Conservation (phyloP, 2,888 invertebrate genomes). For the Periphyllus acericola region DNA sequence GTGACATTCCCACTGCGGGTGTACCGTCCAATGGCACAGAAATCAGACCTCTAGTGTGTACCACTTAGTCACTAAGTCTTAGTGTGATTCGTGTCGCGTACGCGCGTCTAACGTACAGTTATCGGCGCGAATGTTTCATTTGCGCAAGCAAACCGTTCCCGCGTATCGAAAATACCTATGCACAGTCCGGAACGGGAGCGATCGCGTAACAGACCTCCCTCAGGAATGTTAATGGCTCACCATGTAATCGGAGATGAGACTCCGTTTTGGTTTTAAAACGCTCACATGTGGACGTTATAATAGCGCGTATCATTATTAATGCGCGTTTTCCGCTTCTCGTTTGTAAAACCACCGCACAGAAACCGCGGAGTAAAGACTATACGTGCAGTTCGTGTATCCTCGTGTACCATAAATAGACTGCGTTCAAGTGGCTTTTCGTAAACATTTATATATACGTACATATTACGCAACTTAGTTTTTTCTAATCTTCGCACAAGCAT, state of each 20-base stretch:
- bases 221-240: slow-evolving; percentile 35
- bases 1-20: background rate
- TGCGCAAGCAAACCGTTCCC: background rate
- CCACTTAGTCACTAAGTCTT: no score
- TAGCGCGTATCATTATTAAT: background rate
- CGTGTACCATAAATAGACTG: no score
- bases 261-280: slow-evolving; percentile 50
- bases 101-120: no score
- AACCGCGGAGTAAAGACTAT: background rate
- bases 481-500: no score
- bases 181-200: background rate
- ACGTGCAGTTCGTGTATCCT: no score
- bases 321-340: background rate
- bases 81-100: background rate
- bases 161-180: background rate
- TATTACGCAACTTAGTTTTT: no score
- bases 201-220: background rate
- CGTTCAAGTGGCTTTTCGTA: no score
- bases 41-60: background rate
- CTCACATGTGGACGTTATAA: slow-evolving; percentile 27
- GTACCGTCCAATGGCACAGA: background rate
- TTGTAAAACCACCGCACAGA: background rate
- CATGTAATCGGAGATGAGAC: slow-evolving; percentile 51
- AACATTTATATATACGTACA: no score
- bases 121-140: background rate